A percentile compares a stretch with the other conserved stretches of the same genome.
phyloP scores from a whole-genome alignment of 2,113 vertebrate genomes.

The Ptychochromis oligacanthus region DNA sequence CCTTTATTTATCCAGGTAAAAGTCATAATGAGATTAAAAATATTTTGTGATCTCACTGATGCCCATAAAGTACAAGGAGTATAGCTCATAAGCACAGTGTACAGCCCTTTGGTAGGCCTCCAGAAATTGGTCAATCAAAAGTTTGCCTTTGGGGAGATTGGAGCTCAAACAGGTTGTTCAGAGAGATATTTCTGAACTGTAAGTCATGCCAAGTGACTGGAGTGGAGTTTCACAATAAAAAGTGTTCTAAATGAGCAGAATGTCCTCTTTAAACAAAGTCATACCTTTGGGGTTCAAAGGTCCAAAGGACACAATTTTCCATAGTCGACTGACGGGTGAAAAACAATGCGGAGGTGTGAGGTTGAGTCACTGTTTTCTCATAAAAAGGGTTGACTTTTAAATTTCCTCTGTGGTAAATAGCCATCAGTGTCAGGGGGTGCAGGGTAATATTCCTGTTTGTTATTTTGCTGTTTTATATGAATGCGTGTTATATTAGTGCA shows the following conservation, averaged over 20 bases:
- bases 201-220: neutral
- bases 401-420: constrained; percentile 9
- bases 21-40: neutral
- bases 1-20: neutral
- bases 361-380: neutral
- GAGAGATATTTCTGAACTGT: no score
- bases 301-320: neutral
- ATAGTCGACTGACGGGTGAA: neutral
- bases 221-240: neutral
- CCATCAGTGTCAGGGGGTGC: constrained; percentile 5
- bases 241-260: neutral
- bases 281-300: neutral
- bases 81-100: neutral
- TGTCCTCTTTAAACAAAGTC: neutral
- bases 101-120: neutral
- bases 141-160: neutral
- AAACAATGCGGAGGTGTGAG: neutral
- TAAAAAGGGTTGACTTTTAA: constrained; percentile 18
- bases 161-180: neutral
- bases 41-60: rapidly evolving
- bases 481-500: neutral
- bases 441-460: neutral
- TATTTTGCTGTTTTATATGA: neutral
- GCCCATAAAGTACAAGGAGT: no score
- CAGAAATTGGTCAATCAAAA: neutral